Base-by-base conservation (phyloP, 2,797 vertebrate species). In the Knipowitschia caucasica region DNA sequence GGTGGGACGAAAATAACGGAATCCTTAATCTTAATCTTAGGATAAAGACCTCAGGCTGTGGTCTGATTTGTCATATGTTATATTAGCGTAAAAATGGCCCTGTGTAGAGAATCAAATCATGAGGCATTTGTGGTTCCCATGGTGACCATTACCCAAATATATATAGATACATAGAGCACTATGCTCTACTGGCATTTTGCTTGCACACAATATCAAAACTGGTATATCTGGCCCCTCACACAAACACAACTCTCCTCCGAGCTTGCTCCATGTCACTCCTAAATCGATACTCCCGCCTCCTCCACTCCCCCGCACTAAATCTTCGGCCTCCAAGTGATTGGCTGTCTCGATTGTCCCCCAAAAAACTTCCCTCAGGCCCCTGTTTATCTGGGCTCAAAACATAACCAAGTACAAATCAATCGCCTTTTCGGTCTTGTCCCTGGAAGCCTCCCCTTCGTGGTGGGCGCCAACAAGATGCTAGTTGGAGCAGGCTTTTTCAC, bases 351-450 rank as follows among this genome's bases (percentile, higher is more conserved):
- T 77, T 78, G 74, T 73, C 58, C 64, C 62, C 53, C n/a, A n/a
- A n/a, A n/a, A 76, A 72, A 84, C 70, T 78, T 83, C 77, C 78
- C 77, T 65, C 75, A 77, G 73, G 69, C 55, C 59, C 15, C 59
- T 42, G 24, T 79, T 81, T 80, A 73, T 82, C 59, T 75, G 70
- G 30, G 56, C 53, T 64, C 70, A 75, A 78, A 84, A 69, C 71
- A 81, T 63, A 75, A 70, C 53, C 31, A 50, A 60, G 62, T 62
- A 27, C 57, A 70, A 82, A 84, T 82, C 75, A 63, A 78, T 83
- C 72, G 58, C 69, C 51, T 46, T 80, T 55, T 62, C 31, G 63
- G 63, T 79, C 68, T 64, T 46, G 53, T 46, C 61, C 42, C 47
- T 56, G 27, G 36, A 47, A 50, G 67, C 34, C 50, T 18, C 30